Evolutionary conservation across 1,140 invertebrate species (phyloP).

Genomic region (Conus betulinus): DNA sequence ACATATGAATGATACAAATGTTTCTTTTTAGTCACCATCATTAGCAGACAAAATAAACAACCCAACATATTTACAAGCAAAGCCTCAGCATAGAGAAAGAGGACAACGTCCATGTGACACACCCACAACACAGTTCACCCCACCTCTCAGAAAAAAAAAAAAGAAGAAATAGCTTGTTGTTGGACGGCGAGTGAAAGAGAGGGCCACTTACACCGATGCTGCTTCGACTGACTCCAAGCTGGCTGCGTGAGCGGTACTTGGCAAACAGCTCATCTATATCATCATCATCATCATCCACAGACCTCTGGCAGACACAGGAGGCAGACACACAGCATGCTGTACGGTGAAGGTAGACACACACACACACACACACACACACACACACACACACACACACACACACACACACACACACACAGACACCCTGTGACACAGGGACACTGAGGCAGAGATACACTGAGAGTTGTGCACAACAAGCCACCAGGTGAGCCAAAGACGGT

Average conservation of each 20-base stretch:
- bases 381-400: background rate
- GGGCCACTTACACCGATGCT: constrained; percentile 45
- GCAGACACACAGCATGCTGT: background rate
- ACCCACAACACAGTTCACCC: too few species aligned
- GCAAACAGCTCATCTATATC: constrained; percentile 62
- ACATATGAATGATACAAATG: too few species aligned
- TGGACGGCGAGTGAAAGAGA: background rate
- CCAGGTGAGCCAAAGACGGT: too few species aligned
- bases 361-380: background rate
- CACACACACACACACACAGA: background rate
- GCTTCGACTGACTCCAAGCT: constrained; percentile 46
- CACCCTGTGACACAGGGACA: background rate
- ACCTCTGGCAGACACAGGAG: constrained; percentile 2
- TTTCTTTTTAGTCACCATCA: too few species aligned
- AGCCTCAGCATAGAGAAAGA: too few species aligned
- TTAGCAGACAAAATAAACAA: too few species aligned
- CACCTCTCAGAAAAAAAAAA: too few species aligned
- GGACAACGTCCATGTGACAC: too few species aligned
- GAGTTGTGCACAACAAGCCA: too few species aligned
- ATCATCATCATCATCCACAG: constrained; percentile 55
- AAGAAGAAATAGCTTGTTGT: background rate
- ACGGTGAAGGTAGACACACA: background rate
- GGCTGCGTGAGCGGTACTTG: constrained; percentile 37
- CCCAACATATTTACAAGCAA: too few species aligned
- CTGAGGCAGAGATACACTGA: too few species aligned